Evolutionary conservation across 2,113 vertebrate genomes (phyloP), one percentile per base, ranked within the genome.

Genomic region (Aegotheles bennettii): DNA sequence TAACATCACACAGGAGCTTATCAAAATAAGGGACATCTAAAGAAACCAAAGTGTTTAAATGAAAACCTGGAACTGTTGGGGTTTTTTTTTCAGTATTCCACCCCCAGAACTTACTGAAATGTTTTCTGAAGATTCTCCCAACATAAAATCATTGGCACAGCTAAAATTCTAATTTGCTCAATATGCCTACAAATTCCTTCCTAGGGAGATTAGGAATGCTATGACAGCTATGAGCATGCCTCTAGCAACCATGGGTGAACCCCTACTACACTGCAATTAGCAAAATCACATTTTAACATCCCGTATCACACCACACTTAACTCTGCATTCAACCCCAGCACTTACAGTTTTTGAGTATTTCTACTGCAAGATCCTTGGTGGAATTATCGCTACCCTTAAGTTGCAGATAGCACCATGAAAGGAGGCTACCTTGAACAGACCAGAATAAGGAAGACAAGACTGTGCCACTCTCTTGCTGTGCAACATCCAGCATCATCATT

Each of bases 391-490:
- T 97, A 60, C 98, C 98, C 98, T 99, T 99, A 36, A 99, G 98
- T 77, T 99, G 99, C 93, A 99, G 97, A 97, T 98, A 99, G 96
- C 99, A 99, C 99, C 99, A 99, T 45, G 99, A 99, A 6, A 99
- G 98, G 78, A 99, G 98, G 91, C 99, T 99, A 35, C 99, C 99
- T 95, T 99, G 99, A 57, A 99, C 98, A 35, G 99, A 98, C 99
- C 99, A 99, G 97, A 99, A 99, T 77, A 99, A 96, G 65, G 99
- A 99, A 90, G 98, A 98, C 92, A 99, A 88, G 91, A 99, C 98
- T 2, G 97, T 97, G 84, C 98, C 98, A 53, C 98, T 98, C 91
- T 98, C 98, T 64, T 97, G 98, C 38, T 97, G 97, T 5, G 97
- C 96, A 63, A 92, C 95, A 38, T 97, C 98, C 90, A 97, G 93